These are phyloP conservation scores for Dynastes maya DNA, from an alignment of 2,888 invertebrate species.

Conservation along the genomic window DNA sequence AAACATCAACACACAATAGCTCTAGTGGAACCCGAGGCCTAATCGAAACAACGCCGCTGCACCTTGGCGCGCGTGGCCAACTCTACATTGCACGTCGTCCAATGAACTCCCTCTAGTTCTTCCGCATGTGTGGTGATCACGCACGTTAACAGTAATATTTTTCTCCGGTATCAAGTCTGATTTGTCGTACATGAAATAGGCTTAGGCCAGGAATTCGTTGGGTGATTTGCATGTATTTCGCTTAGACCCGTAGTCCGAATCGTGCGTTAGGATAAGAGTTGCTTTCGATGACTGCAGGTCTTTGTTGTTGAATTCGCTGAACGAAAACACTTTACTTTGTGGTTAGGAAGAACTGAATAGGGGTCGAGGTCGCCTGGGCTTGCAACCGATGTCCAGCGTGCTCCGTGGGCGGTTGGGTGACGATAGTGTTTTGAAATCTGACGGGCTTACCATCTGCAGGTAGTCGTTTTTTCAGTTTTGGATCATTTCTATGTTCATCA, in stretches of 20 bases:
- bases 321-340: slow-evolving; percentile 70
- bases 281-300: slow-evolving; percentile 68
- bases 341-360: slow-evolving; percentile 74
- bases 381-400: slow-evolving; percentile 72
- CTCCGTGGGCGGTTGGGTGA: slow-evolving; percentile 74
- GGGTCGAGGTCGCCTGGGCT: slow-evolving; percentile 75
- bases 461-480: slow-evolving; percentile 70
- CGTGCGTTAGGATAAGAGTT: slow-evolving; percentile 73
- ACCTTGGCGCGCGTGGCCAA: no score
- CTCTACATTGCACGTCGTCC: neutral
- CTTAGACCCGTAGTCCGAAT: slow-evolving; percentile 44
- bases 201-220: no score
- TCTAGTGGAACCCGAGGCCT: no score
- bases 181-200: no score
- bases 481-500: slow-evolving; percentile 77
- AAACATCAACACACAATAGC: no score
- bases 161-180: no score
- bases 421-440: slow-evolving; percentile 76
- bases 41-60: no score
- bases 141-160: no score
- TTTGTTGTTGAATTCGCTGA: slow-evolving; percentile 67
- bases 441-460: no score
- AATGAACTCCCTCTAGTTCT: slow-evolving; percentile 34
- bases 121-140: no score
- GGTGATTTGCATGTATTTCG: slow-evolving; percentile 51